Evolutionary conservation across 2,113 vertebrate genomes (phyloP).

Genomic region (Engraulis encrasicolus): DNA sequence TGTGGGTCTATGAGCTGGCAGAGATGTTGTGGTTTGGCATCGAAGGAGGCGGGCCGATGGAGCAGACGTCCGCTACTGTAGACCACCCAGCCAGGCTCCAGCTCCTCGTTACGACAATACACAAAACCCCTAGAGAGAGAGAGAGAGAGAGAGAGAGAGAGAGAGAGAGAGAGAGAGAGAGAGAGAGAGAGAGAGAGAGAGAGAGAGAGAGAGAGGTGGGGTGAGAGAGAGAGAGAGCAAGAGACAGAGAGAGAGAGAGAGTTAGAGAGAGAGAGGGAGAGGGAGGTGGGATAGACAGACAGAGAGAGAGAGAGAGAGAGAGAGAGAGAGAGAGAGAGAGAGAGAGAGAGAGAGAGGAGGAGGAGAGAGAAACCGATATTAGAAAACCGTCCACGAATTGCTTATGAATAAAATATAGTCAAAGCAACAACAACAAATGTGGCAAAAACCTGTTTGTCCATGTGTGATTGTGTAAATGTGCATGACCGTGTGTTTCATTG

Average conservation of each 20-base stretch:
- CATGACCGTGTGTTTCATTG: too few species aligned
- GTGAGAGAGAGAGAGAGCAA: neutral
- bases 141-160: neutral
- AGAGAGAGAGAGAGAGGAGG: too few species aligned
- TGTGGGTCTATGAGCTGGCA: constrained; percentile 93
- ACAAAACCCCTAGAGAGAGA: constrained; percentile 89
- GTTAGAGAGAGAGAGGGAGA: too few species aligned
- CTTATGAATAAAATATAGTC: too few species aligned
- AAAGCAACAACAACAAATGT: too few species aligned
- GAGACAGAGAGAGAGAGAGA: neutral
- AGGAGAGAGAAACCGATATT: too few species aligned
- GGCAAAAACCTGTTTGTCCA: too few species aligned
- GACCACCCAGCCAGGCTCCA: constrained; percentile 94
- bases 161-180: neutral
- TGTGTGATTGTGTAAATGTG: too few species aligned
- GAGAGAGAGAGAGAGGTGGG: neutral
- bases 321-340: too few species aligned
- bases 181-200: neutral
- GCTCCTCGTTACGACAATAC: constrained; percentile 94
- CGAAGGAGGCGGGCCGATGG: constrained; percentile 92
- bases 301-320: too few species aligned
- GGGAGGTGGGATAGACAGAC: too few species aligned
- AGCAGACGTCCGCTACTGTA: constrained; percentile 85
- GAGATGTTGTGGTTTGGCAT: constrained; percentile 95
- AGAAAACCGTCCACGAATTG: too few species aligned